Conservation (phyloP, 1,140 invertebrate genomes). For the Wasmannia auropunctata region DNA sequence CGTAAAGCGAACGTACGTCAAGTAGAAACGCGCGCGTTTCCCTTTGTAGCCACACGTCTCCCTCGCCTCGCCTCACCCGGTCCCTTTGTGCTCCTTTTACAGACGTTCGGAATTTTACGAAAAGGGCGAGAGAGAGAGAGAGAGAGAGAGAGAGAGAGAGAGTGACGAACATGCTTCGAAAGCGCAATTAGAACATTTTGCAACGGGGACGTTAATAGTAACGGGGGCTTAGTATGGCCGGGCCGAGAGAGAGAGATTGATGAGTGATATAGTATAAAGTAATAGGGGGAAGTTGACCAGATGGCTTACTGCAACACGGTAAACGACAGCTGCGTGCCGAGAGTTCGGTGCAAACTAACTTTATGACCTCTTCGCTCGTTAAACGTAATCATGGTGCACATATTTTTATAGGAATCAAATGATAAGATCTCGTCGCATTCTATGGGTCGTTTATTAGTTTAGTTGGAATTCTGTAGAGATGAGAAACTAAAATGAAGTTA, state of each 20-base stretch:
- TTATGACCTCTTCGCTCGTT: not conserved
- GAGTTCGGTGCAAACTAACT: not conserved
- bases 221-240: not conserved
- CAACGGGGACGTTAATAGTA: constrained; percentile 22
- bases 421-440: not conserved
- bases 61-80: not conserved
- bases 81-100: constrained; percentile 24
- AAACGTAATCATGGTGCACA: not conserved
- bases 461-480: not conserved
- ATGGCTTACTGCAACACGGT: not conserved
- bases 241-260: too few relatives aligned
- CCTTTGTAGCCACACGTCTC: not conserved
- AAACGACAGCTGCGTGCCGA: not conserved
- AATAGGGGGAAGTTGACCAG: not conserved
- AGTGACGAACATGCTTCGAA: constrained; percentile 31
- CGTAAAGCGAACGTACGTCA: not conserved
- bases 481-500: not conserved
- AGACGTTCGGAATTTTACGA: constrained; percentile 31
- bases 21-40: not conserved
- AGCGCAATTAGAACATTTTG: not conserved
- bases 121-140: not conserved
- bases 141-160: not conserved
- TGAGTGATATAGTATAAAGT: constrained; percentile 15
- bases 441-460: too few relatives aligned
- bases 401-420: not conserved